Evolutionary conservation across 2,797 vertebrate species (phyloP).

Genomic region (Mus spretus): DNA sequence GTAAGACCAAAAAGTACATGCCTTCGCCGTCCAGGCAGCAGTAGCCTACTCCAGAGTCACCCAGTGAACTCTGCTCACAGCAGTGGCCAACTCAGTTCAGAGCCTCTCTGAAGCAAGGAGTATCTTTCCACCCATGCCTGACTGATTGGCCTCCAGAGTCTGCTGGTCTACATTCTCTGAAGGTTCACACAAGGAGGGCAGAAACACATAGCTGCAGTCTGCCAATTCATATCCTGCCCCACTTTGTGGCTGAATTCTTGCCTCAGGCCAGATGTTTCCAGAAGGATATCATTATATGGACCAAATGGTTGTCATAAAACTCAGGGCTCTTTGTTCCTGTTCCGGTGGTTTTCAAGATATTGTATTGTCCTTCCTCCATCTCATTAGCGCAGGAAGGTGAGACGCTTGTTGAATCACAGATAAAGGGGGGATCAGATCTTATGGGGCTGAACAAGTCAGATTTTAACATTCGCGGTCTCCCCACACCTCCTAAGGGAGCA

Average conservation of each 20-base stretch:
- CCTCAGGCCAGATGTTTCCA: constrained; percentile 13
- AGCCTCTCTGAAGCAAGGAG: neutral
- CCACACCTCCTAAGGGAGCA: neutral
- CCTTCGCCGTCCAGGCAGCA: neutral
- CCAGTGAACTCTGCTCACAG: neutral
- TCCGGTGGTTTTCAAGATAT: constrained; percentile 9
- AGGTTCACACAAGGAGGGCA: neutral
- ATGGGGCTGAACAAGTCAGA: neutral
- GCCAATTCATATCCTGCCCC: neutral
- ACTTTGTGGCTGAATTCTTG: neutral
- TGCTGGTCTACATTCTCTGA: neutral
- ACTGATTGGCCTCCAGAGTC: neutral
- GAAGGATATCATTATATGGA: neutral
- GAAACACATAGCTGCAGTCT: neutral
- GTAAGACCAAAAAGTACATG: rapidly evolving
- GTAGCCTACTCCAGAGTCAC: neutral
- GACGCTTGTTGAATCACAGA: neutral
- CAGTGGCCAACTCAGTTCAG: neutral
- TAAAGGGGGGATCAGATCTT: neutral
- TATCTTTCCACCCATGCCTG: neutral
- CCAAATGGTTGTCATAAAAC: constrained; percentile 7
- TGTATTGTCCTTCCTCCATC: neutral
- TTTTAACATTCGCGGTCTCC: neutral
- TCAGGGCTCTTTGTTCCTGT: neutral
- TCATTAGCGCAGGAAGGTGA: neutral